phyloP scores from a whole-genome alignment of 1,140 invertebrate genomes.

The Drosophila varians region DNA sequence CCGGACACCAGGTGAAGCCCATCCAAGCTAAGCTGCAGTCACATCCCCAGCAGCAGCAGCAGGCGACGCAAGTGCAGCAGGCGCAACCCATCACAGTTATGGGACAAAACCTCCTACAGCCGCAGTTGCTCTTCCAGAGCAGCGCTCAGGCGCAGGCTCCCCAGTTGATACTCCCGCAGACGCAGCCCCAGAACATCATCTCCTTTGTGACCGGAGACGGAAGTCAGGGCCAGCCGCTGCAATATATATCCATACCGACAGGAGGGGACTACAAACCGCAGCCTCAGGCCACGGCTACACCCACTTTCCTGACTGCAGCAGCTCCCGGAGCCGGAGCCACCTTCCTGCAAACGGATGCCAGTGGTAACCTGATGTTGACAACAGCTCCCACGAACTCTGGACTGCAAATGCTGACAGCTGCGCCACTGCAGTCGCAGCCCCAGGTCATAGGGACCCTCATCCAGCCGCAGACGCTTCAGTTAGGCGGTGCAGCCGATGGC shows the following conservation, averaged over 20 bases:
- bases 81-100: slow-evolving; percentile 50
- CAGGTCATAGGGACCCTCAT: slow-evolving; percentile 86
- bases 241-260: slow-evolving; percentile 78
- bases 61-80: slow-evolving; percentile 21
- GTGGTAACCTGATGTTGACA: slow-evolving; percentile 74
- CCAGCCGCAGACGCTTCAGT: slow-evolving; percentile 86
- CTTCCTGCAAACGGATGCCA: slow-evolving; percentile 78
- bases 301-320: slow-evolving; percentile 63
- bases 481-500: slow-evolving; percentile 67
- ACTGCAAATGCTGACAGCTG: slow-evolving; percentile 68
- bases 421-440: slow-evolving; percentile 35
- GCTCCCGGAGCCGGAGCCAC: slow-evolving; percentile 48
- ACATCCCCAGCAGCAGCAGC: slow-evolving; percentile 47
- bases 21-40: slow-evolving; percentile 72
- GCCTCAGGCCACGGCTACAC: slow-evolving; percentile 43
- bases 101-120: slow-evolving; percentile 74
- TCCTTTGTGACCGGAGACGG: slow-evolving; percentile 78
- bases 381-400: slow-evolving; percentile 60
- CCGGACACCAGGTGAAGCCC: slow-evolving; percentile 64
- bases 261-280: slow-evolving; percentile 71
- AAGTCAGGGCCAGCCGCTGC: slow-evolving; percentile 64
- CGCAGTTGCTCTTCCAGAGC: slow-evolving; percentile 67
- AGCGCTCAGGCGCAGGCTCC: slow-evolving; percentile 54
- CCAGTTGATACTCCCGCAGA: slow-evolving; percentile 67
- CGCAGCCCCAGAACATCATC: slow-evolving; percentile 75